A percentile compares a stretch with the other conserved stretches of the same genome.
Conservation (phyloP, 2,888 invertebrate genomes). For the Lymantria monacha region DNA sequence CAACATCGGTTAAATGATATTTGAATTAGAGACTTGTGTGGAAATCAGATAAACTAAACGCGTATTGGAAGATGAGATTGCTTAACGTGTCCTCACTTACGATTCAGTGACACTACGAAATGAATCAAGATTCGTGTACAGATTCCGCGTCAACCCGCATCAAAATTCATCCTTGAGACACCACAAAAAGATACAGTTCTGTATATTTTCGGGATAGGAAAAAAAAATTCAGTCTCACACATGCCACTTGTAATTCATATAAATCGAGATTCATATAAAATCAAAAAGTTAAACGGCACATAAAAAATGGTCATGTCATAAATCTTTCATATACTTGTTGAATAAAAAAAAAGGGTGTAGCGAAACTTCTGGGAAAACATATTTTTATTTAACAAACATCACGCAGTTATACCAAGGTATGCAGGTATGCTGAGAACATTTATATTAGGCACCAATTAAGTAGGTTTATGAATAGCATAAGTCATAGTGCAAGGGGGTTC, state of each 20-base stretch:
- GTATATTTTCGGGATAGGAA: conserved; percentile 40
- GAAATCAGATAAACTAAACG: conserved; percentile 38
- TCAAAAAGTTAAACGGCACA: conserved; percentile 17
- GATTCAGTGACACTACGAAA: conserved; percentile 55
- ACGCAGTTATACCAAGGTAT: neutral
- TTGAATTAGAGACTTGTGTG: conserved; percentile 40
- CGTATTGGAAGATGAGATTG: conserved; percentile 34
- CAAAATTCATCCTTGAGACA: conserved; percentile 51
- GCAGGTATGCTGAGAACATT: neutral
- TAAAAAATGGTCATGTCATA: conserved; percentile 20
- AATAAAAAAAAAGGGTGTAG: conserved; percentile 13
- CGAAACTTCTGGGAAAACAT: conserved; percentile 9
- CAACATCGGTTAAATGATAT: conserved; percentile 42
- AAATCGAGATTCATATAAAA: conserved; percentile 23
- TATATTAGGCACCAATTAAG: too few species aligned
- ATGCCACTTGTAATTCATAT: conserved; percentile 53
- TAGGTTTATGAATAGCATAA: too few species aligned
- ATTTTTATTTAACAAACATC: conserved; percentile 1
- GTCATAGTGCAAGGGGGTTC: conserved; percentile 30
- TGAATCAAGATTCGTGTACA: conserved; percentile 42
- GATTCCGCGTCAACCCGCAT: conserved; percentile 61
- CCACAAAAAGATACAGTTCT: conserved; percentile 47
- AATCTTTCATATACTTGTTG: conserved; percentile 24
- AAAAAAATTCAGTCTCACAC: conserved; percentile 37
- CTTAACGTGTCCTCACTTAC: conserved; percentile 48